Evolutionary conservation across 2,113 vertebrate species (phyloP).

Genomic region (Mustela lutreola): DNA sequence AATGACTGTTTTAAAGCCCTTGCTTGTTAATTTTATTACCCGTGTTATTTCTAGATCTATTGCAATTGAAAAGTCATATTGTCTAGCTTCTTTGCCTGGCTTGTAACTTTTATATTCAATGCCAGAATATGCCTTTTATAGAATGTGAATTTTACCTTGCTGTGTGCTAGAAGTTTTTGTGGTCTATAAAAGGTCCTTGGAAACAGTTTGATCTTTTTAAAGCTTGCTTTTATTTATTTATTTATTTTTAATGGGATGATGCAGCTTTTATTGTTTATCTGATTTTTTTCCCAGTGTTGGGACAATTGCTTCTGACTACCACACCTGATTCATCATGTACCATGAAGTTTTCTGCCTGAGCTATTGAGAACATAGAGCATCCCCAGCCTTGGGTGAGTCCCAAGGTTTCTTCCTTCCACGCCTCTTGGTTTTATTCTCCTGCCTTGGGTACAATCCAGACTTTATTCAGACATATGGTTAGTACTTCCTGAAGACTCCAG

Average conservation of each 20-base stretch:
- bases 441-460: neutral
- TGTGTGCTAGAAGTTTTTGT: neutral
- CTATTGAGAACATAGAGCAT: neutral
- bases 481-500: neutral
- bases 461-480: neutral
- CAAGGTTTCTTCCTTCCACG: neutral
- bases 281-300: neutral
- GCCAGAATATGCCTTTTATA: neutral
- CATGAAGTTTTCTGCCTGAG: neutral
- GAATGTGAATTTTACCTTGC: neutral
- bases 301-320: neutral
- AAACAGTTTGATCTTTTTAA: neutral
- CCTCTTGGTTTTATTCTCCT: neutral
- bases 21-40: neutral
- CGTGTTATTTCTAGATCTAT: neutral
- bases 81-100: neutral
- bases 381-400: neutral
- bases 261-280: neutral
- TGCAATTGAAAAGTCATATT: neutral
- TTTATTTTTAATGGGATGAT: neutral
- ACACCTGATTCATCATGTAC: neutral
- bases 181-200: neutral
- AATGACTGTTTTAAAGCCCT: neutral
- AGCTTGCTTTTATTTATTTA: neutral
- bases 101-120: neutral